Percentiles rank a stretch among this genome's conserved stretches.
Evolutionary conservation across 2,797 vertebrate species (phyloP).

Genomic region (Pogonophryne albipinna): DNA sequence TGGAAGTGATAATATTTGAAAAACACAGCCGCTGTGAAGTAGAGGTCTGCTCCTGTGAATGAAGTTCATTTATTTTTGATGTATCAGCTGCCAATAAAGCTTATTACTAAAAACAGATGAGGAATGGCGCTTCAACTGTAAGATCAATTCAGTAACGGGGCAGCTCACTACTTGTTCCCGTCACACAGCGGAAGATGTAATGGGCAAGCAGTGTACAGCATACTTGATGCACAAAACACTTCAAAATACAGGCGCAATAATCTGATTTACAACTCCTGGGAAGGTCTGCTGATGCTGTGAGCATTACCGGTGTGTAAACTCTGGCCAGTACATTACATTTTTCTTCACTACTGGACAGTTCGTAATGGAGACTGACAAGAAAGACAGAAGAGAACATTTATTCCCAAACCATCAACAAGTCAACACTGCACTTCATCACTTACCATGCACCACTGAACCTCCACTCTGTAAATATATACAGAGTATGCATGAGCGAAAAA

Average conservation of each 20-base stretch:
- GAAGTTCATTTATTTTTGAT: conserved; percentile 22
- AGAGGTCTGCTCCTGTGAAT: conserved; percentile 6
- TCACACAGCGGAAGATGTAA: conserved; percentile 22
- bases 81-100: conserved; percentile 28
- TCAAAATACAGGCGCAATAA: not conserved
- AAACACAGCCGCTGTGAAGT: not conserved
- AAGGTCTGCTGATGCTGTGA: not conserved
- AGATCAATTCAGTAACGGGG: conserved; percentile 42
- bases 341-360: not conserved
- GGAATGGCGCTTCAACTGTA: conserved; percentile 11
- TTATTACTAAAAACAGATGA: conserved; percentile 11
- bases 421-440: conserved; percentile 1
- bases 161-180: conserved; percentile 19
- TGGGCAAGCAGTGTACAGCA: not conserved
- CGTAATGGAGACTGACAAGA: conserved; percentile 5
- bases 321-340: not conserved
- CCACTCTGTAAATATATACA: not conserved
- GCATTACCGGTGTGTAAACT: not conserved
- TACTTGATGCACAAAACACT: conserved; percentile 3
- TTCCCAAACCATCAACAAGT: not conserved
- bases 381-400: conserved; percentile 12
- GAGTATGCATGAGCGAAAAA: not conserved
- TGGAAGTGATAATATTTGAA: not conserved
- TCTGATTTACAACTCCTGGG: not conserved
- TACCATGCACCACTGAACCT: not conserved